Percentiles rank a stretch among this genome's conserved stretches.
These are phyloP conservation scores for Anguilla anguilla DNA, from an alignment of 2,797 vertebrate genomes.

Conservation along the genomic window DNA sequence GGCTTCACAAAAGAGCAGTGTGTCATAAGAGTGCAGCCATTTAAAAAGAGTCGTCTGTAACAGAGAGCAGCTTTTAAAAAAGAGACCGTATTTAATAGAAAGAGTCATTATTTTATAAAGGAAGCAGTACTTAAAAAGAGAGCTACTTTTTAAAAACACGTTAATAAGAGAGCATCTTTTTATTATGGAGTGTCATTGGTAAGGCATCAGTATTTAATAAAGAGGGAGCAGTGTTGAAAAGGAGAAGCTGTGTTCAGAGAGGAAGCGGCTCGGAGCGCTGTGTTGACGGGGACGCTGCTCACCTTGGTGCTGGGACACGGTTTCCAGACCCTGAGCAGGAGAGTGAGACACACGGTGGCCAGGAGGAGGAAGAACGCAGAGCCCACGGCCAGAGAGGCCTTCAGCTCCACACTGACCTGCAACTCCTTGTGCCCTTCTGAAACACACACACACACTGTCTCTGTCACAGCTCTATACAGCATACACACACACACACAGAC, in stretches of 20 bases:
- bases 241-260: no score
- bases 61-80: no score
- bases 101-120: no score
- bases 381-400: not conserved
- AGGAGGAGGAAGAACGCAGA: not conserved
- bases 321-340: not conserved
- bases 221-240: not conserved
- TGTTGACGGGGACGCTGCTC: not conserved
- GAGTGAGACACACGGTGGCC: not conserved
- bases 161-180: no score
- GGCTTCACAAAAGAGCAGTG: no score
- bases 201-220: not conserved
- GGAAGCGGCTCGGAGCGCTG: not conserved
- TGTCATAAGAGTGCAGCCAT: no score
- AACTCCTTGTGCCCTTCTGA: not conserved
- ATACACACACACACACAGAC: no score
- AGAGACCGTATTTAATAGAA: not conserved
- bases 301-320: not conserved
- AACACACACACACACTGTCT: not conserved
- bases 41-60: no score
- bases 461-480: no score
- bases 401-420: not conserved
- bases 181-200: no score
- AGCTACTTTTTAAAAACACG: no score
- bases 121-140: not conserved